phyloP scores from a whole-genome alignment of 2,113 vertebrate genomes.

The Panthera tigris region DNA sequence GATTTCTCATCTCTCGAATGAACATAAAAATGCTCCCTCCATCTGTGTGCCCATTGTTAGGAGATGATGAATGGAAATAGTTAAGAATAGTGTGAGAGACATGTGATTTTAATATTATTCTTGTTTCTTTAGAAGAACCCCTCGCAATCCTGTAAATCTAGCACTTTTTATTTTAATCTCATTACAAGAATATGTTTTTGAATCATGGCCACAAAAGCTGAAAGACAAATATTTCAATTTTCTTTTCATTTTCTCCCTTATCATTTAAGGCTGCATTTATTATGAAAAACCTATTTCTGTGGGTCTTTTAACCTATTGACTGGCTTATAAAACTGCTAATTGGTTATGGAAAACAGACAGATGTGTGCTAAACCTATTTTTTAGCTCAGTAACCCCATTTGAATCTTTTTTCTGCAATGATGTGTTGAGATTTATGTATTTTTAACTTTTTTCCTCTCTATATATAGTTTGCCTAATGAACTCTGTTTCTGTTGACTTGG shows the following conservation, averaged over 20 bases:
- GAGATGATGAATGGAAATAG: neutral
- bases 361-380: neutral
- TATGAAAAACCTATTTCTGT: neutral
- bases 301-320: neutral
- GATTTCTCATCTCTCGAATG: neutral
- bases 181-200: neutral
- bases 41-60: neutral
- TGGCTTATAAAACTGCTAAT: slow-evolving; percentile 30
- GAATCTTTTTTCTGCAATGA: neutral
- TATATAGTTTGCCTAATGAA: neutral
- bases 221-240: neutral
- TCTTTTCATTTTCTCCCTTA: neutral
- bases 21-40: neutral
- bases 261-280: slow-evolving; percentile 18
- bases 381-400: neutral
- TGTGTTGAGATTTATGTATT: neutral
- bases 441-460: neutral
- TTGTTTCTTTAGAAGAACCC: neutral
- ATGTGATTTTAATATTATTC: neutral
- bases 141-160: neutral
- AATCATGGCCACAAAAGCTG: neutral
- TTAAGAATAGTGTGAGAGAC: neutral
- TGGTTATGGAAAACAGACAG: slow-evolving; percentile 32
- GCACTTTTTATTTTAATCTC: neutral
- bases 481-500: slow-evolving; percentile 6